A percentile compares a stretch with the other conserved stretches of the same genome.
Conservation (phyloP, 2,113 vertebrate genomes). For the Sapajus apella region DNA sequence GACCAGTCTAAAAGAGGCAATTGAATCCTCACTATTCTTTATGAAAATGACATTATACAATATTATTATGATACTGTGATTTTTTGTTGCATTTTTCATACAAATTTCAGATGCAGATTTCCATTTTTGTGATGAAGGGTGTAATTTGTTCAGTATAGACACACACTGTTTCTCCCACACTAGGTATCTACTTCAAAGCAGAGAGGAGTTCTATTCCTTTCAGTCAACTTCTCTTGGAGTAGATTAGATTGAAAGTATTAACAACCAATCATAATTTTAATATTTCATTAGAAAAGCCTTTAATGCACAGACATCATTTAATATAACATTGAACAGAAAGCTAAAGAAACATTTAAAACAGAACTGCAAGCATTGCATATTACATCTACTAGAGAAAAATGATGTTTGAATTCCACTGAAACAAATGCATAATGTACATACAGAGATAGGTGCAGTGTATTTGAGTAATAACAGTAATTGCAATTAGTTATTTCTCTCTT, state of each 20-base stretch:
- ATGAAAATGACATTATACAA: background rate
- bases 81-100: background rate
- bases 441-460: background rate
- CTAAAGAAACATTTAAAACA: background rate
- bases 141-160: background rate
- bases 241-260: background rate
- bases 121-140: accelerated
- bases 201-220: background rate
- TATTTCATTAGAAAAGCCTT: background rate
- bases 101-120: background rate
- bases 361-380: background rate
- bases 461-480: background rate
- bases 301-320: background rate
- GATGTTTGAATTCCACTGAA: background rate
- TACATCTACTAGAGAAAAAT: background rate
- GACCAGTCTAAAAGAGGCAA: background rate
- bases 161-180: background rate
- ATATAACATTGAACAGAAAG: background rate
- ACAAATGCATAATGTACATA: background rate
- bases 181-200: background rate
- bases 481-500: background rate
- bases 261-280: background rate
- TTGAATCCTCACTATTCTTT: background rate
- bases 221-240: background rate
- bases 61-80: background rate